Percentiles rank a stretch among this genome's conserved stretches.
These are phyloP conservation scores for Neuroscelio doddi DNA, from an alignment of 2,888 invertebrate genomes.

Conservation along the genomic window DNA sequence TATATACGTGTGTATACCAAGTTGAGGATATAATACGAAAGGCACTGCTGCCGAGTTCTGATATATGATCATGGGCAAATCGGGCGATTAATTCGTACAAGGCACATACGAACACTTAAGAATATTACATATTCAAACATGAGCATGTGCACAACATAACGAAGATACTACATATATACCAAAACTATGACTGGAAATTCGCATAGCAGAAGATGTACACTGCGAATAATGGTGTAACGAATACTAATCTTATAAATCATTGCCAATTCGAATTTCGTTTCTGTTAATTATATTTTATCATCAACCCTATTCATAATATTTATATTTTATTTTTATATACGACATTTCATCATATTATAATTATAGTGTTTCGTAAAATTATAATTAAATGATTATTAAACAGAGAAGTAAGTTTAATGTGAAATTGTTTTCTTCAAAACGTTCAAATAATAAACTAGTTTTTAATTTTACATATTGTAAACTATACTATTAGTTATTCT, in stretches of 20 bases:
- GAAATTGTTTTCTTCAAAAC: too few relatives aligned
- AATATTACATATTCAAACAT: too few relatives aligned
- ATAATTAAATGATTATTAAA: too few relatives aligned
- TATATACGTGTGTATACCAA: neutral
- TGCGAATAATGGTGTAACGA: slow-evolving; percentile 27
- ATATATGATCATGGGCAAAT: slow-evolving; percentile 66
- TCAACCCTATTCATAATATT: slow-evolving; percentile 3
- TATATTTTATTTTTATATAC: too few relatives aligned
- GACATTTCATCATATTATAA: too few relatives aligned
- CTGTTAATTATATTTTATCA: slow-evolving; percentile 42
- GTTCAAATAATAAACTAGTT: too few relatives aligned
- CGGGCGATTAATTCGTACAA: slow-evolving; percentile 67
- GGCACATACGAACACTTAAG: slow-evolving; percentile 23
- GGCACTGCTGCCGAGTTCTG: slow-evolving; percentile 48
- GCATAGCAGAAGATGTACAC: slow-evolving; percentile 22
- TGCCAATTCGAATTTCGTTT: slow-evolving; percentile 20
- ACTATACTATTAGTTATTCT: too few relatives aligned
- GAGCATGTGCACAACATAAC: neutral
- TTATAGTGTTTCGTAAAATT: too few relatives aligned
- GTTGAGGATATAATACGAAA: slow-evolving; percentile 22
- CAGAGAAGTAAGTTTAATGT: too few relatives aligned
- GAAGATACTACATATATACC: neutral
- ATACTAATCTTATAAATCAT: slow-evolving; percentile 13
- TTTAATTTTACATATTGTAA: too few relatives aligned
- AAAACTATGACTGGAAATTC: slow-evolving; percentile 6